Conservation (phyloP, 2,113 vertebrate genomes). For the Sphaerodactylus townsendi region DNA sequence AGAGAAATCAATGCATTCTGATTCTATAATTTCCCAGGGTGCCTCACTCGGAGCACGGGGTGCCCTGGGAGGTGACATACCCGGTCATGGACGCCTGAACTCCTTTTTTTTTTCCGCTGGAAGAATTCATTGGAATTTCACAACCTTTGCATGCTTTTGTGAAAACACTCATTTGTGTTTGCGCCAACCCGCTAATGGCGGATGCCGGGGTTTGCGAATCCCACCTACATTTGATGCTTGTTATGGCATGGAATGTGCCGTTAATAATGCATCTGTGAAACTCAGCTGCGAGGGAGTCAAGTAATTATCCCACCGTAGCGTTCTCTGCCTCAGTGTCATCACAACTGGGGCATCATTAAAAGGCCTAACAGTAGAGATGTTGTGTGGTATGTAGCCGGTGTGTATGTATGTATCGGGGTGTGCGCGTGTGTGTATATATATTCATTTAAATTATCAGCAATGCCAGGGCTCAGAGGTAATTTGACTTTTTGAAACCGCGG, state of each 20-base stretch:
- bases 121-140: constrained; percentile 85
- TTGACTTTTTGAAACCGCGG: constrained; percentile 89
- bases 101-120: constrained; percentile 66
- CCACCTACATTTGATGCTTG: constrained; percentile 85
- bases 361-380: constrained; percentile 86
- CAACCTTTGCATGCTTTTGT: constrained; percentile 85
- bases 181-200: constrained; percentile 95
- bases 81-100: constrained; percentile 81
- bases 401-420: background rate
- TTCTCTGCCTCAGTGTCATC: constrained; percentile 89
- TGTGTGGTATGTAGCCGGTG: constrained; percentile 79
- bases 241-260: constrained; percentile 86
- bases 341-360: constrained; percentile 99
- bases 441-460: constrained; percentile 87
- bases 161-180: constrained; percentile 90
- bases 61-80: constrained; percentile 88
- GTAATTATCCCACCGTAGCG: constrained; percentile 98
- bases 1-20: constrained; percentile 92
- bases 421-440: constrained; percentile 67
- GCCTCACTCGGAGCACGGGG: constrained; percentile 75
- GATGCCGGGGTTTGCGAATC: constrained; percentile 89
- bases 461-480: constrained; percentile 91
- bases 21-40: constrained; percentile 95
- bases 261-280: constrained; percentile 99
- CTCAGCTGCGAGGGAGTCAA: constrained; percentile 98